Evolutionary conservation across 2,797 vertebrate species (phyloP), one percentile per base, ranked within the genome.

Genomic region (Sarcophilus harrisii): DNA sequence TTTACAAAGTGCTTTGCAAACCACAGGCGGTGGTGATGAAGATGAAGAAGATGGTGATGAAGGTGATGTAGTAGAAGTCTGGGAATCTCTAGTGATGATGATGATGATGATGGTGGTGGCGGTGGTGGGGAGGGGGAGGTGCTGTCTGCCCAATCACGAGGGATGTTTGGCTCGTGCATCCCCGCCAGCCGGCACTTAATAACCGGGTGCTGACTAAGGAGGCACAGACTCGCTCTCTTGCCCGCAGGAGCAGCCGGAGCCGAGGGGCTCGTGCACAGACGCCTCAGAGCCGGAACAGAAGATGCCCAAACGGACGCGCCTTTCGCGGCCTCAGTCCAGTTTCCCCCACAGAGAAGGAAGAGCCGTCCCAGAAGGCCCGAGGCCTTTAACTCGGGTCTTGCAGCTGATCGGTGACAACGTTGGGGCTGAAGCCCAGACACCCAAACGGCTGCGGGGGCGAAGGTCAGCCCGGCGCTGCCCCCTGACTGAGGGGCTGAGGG

Each of bases 351-450:
- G 38, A 21, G 8, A 8, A 9, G 18, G n/a, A 73, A n/a, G 9
- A 38, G 1, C 0, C 0, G 0, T 21, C 16, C n/a, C 66, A 73
- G 66, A 18, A n/a, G 14, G 32, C n/a, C n/a, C 1, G 1, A 8
- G 62, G 62, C 66, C 18, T 73, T 73, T n/a, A 2, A 49, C 66
- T 73, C 38, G 0, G 16, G 6, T 38, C n/a, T 38, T n/a, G 21
- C 6, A 21, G 66, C n/a, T 21, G 21, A 18, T 73, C 5, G n/a
- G n/a, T 73, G 66, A 73, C 16, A 38, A 38, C 38, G n/a, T 18
- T 21, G 8, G 62, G 66, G 66, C n/a, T 21, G 38, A 21, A 38
- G 66, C 0, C 18, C 66, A 73, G n/a, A 38, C 1, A 5, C 8
- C 5, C 2, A 3, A 73, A 6, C 66, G 21, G n/a, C n/a, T 38